phyloP scores from a whole-genome alignment of 2,888 invertebrate species.

The Chymomyza fuscimana region DNA sequence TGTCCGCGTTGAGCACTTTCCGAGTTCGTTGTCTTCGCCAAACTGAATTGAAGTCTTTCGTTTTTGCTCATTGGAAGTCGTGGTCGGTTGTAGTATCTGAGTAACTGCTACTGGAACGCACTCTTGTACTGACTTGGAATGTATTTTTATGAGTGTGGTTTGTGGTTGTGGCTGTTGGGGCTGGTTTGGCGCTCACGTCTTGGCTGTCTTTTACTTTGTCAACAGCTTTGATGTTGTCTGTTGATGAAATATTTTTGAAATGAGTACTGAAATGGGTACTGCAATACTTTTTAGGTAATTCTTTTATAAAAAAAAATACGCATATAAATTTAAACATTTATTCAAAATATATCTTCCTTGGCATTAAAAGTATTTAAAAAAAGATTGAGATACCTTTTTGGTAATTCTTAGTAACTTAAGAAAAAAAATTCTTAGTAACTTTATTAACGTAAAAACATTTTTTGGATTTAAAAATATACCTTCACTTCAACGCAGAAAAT shows the following conservation, averaged over 20 bases:
- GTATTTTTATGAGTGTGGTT: conserved; percentile 16
- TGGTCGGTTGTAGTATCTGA: conserved; percentile 18
- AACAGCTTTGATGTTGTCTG: conserved; percentile 22
- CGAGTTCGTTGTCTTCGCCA: conserved; percentile 80
- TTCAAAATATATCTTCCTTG: no score
- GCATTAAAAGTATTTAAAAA: no score
- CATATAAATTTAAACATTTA: no score
- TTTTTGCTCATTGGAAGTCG: conserved; percentile 73
- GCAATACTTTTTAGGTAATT: neutral
- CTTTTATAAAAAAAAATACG: neutral
- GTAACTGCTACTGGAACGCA: no score
- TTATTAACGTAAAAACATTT: no score
- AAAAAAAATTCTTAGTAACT: no score
- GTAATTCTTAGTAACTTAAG: no score
- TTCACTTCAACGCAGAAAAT: no score
- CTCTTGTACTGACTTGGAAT: conserved; percentile 3
- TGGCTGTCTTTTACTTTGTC: conserved; percentile 16
- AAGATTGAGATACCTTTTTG: no score
- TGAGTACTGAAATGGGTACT: neutral
- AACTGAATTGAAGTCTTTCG: conserved; percentile 80
- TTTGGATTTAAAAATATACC: no score
- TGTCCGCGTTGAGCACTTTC: conserved; percentile 70
- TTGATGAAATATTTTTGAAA: conserved; percentile 11
- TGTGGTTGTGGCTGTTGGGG: conserved; percentile 34
- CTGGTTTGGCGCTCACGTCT: neutral